Evolutionary conservation across 2,888 invertebrate genomes (phyloP), one percentile per base, ranked within the genome.

Genomic region (Sphinx pinastri): DNA sequence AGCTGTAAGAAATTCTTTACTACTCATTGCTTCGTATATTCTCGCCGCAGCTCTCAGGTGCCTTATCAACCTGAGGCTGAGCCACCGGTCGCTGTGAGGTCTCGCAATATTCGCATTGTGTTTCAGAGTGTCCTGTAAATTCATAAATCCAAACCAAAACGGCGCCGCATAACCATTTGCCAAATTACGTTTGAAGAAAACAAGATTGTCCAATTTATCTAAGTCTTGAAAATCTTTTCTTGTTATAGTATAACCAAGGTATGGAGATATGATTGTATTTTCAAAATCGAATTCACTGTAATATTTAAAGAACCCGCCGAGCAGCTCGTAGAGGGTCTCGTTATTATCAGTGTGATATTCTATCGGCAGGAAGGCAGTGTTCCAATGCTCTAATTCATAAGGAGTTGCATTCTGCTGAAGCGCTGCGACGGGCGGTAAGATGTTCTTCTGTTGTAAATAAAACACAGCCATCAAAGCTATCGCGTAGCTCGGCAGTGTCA

Each of bases 261-360:
- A 84, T 0, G 81, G 77, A 0, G 79, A 81, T 14, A 77, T 70
- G 47, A 74, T 73, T 2, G 74, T 47, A 6, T 76, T 12, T 77
- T 75, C 58, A 38, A 74, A 79, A 58, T 76, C 67, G 67, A 79
- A 79, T n/a, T 68, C 63, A 51, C 72, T 77, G 71, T 75, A 79
- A 71, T 76, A 79, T 25, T 75, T 63, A 11, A 76, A 79, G 70
- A 79, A 79, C 0, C 75, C 75, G 8, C 76, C 75, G 25, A 79
- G 19, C 19, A 79, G 71, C 52, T 75, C 67, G 38, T 77, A 70
- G 13, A 78, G 3, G 6, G 66, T 14, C 19, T 25, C 16, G 2
- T 70, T 68, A 45, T 72, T 72, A 0, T 45, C 16, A 5, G 54
- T 67, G 8, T 68, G 16, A 13, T 70, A 72, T 45, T 67, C n/a